Conservation (phyloP, 2,113 vertebrate species). For the Passer domesticus region DNA sequence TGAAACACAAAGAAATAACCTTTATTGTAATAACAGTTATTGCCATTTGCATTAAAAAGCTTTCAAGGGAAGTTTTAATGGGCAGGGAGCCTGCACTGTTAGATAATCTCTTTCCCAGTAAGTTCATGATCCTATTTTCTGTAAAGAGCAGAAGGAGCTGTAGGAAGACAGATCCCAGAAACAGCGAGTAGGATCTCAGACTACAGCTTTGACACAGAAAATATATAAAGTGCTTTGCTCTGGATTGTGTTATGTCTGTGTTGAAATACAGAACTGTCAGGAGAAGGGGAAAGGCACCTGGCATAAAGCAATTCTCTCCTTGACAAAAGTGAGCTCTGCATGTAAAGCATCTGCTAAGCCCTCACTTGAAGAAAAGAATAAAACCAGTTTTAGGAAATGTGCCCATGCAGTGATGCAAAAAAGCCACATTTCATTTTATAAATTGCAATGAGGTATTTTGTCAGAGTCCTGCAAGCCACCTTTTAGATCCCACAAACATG, state of each 20-base stretch:
- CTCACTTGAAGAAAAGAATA: not conserved
- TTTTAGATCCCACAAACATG: not conserved
- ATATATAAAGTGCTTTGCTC: not conserved
- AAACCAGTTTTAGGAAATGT: not conserved
- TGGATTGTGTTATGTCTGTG: not conserved
- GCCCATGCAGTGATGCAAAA: not conserved
- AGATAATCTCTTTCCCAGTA: no score
- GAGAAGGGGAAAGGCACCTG: not conserved
- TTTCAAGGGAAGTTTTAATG: not conserved
- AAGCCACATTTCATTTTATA: not conserved
- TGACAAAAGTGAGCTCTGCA: not conserved
- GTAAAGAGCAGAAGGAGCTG: not conserved
- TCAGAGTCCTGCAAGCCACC: not conserved
- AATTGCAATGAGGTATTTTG: not conserved
- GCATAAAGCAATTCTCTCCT: not conserved
- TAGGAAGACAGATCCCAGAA: not conserved
- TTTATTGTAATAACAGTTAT: not conserved
- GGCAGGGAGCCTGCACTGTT: not conserved
- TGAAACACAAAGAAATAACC: conserved; percentile 44
- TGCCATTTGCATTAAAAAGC: not conserved
- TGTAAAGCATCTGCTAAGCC: not conserved
- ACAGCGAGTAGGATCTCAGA: not conserved
- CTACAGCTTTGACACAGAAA: not conserved
- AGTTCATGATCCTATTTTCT: not conserved
- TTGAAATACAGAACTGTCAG: not conserved